Evolutionary conservation across 2,797 vertebrate species (phyloP), one percentile per base, ranked within the genome.

Genomic region (Aldrovandia affinis): DNA sequence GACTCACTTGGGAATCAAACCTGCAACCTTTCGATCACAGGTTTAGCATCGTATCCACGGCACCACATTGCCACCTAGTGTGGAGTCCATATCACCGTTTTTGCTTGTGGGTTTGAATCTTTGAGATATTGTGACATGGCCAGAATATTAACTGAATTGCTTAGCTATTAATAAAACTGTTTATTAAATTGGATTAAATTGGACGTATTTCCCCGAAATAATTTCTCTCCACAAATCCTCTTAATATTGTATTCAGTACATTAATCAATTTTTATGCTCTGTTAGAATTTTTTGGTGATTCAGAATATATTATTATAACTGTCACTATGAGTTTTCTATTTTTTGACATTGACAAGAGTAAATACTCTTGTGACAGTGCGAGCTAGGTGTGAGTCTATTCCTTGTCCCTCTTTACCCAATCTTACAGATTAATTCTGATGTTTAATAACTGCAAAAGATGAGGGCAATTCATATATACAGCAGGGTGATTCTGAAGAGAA

Each of bases 261-360:
- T 78, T 8, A 78, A 75, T 20, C 10, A 12, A 39, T 28, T 12
- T 33, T 50, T 65, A 36, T 52, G 22, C 78, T 25, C 28, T 12
- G n/a, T 44, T 57, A 54, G 61, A 25, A 20, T 20, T 22, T 25
- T 44, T 25, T 44, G 7, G 18, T n/a, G 2, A 61, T 55, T 44
- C 39, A 55, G 44, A 42, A 30, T 33, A 20, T 81, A 82, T 65
- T 54, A 39, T 54, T 36, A 9, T 86, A 77, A 42, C 42, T 18
- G 77, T 28, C 63, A 36, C 52, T 75, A 33, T 68, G 9, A 42
- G 20, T 54, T n/a, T 7, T 63, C 59, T 42, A n/a, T 39, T 44
- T 65, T 63, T 84, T 80, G 28, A 54, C 28, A 80, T 63, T 52
- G n/a, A 39, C 47, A 50, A 70, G 47, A 61, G 28, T 57, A n/a